Base-by-base conservation (phyloP, 2,888 invertebrate genomes). In the Caenorhabditis virilis region DNA sequence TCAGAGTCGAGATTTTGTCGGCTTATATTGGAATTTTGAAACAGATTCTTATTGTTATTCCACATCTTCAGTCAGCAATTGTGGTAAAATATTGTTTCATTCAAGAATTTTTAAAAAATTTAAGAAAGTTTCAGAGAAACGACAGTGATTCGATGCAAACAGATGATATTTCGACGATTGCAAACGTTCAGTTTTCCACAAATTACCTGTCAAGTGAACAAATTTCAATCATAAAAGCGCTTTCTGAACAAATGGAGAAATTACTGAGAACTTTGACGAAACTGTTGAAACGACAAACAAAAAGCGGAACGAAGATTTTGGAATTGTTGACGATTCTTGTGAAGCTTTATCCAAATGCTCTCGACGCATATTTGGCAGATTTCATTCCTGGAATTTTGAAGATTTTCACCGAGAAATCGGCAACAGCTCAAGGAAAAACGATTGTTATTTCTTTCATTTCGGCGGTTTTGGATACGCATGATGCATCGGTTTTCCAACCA, bases 21-120 rank as follows among this genome's bases (percentile, higher is more conserved):
- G 95, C 95, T 0, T 97, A 95, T 84, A 91, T 95, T 56, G 92
- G 95, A 0, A 85, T 99, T 36, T 84, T 98, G 69, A 88, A 91
- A 66, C 95, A 95, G 83, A 95, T 97, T 0, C 88, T 90, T 52
- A 90, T 92, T 0, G 41, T 71, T 23, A 49, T 76, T 30, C 70
- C 61, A 4, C 36, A 62, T 46, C 45, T 66, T 16, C 50, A 50
- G 36, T 55, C 55, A 20, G 64, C 59, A 2, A 33, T 62, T 33
- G 47, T 49, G 20, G n/a, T n/a, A n/a, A n/a, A n/a, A n/a, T n/a
- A n/a, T n/a, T n/a, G n/a, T n/a, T n/a, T n/a, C n/a, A n/a, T n/a
- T n/a, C n/a, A n/a, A n/a, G 18, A n/a, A 38, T n/a, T 38, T 38
- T 38, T 2, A 26, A 16, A 42, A 22, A 5, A 11, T 2, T 36